Conservation (phyloP, 1,140 invertebrate species). For the Macrotrachela quadricornifera region DNA sequence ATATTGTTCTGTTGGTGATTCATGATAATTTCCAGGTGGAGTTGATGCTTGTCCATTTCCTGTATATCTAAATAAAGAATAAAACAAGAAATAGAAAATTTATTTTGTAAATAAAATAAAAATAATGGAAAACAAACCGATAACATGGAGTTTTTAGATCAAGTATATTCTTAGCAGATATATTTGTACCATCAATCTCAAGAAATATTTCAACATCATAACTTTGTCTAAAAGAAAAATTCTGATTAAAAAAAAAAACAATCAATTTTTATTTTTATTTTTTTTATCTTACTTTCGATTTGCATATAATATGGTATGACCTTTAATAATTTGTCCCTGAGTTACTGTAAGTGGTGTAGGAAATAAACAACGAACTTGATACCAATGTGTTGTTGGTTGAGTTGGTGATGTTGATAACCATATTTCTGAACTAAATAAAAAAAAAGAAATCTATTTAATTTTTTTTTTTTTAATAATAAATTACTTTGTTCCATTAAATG, state of each 20-base stretch:
- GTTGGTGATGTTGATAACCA: constrained; percentile 96
- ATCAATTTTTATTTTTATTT: too few relatives aligned
- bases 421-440: constrained; percentile 44
- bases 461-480: too few relatives aligned
- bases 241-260: not conserved
- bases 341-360: constrained; percentile 81
- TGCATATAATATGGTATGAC: constrained; percentile 62
- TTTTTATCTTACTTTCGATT: constrained; percentile 55
- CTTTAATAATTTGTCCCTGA: constrained; percentile 69
- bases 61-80: too few relatives aligned
- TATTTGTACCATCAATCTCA: constrained; percentile 54
- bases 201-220: constrained; percentile 96
- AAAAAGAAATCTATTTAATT: not conserved
- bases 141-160: constrained; percentile 99
- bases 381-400: constrained; percentile 97
- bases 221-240: constrained; percentile 50
- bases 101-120: too few relatives aligned
- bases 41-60: not conserved
- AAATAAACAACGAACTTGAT: constrained; percentile 86
- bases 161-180: constrained; percentile 45
- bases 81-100: too few relatives aligned
- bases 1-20: constrained; percentile 6
- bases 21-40: constrained; percentile 5
- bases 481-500: constrained; percentile 67
- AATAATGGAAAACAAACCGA: constrained; percentile 26